Conservation (phyloP, 2,888 invertebrate species). For the Heliconius charithonia region DNA sequence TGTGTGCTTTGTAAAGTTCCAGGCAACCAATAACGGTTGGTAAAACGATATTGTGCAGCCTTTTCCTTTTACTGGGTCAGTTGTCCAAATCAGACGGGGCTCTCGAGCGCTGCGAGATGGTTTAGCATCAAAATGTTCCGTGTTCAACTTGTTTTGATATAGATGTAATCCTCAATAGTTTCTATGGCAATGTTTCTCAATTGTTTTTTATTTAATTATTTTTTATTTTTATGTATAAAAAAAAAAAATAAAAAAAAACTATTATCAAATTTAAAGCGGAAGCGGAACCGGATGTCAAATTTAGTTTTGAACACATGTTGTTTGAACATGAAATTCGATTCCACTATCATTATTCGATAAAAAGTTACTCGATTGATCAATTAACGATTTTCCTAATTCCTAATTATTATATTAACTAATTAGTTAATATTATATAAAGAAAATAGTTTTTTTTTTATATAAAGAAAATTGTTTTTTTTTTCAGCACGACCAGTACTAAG, state of each 20-base stretch:
- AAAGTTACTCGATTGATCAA: neutral
- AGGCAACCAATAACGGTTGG: slow-evolving; percentile 16
- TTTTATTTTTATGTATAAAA: neutral
- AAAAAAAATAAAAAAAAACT: too few relatives aligned
- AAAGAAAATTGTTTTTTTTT: slow-evolving; percentile 46
- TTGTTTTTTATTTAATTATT: neutral
- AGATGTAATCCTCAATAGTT: neutral
- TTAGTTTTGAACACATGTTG: neutral
- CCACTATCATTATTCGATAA: too few relatives aligned
- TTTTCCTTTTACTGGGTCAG: slow-evolving; percentile 22
- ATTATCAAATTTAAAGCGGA: too few relatives aligned
- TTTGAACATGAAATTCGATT: too few relatives aligned
- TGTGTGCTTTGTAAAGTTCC: slow-evolving; percentile 8
- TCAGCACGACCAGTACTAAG: slow-evolving; percentile 70
- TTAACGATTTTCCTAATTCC: neutral
- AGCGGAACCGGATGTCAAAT: neutral
- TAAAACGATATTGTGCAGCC: slow-evolving; percentile 4
- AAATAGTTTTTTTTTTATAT: neutral
- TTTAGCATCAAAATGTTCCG: slow-evolving; percentile 5
- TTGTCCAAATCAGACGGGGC: slow-evolving; percentile 9
- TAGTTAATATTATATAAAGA: neutral
- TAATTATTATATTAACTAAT: neutral
- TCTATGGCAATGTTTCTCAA: neutral
- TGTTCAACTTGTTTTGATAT: slow-evolving; percentile 8
- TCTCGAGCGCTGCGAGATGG: slow-evolving; percentile 9